Evolutionary conservation across 2,113 vertebrate genomes (phyloP).

Genomic region (Okapia johnstoni): DNA sequence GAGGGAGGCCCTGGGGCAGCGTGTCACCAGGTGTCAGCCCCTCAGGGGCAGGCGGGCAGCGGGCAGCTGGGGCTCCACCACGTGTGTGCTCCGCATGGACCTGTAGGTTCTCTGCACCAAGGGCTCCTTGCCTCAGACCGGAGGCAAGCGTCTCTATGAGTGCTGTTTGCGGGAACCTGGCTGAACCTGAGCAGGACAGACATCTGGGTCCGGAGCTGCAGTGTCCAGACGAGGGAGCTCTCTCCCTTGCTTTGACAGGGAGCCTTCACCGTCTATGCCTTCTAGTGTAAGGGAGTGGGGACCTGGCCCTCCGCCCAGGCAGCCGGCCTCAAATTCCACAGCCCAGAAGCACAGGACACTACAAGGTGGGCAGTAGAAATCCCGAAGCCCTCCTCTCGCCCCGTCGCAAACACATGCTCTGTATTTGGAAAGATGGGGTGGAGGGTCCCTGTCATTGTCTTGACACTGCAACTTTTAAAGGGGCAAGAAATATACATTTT

Average conservation of each 20-base stretch:
- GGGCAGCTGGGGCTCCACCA: fast-evolving
- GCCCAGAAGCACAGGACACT: not conserved
- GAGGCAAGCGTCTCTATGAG: no score
- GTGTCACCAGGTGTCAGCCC: fast-evolving
- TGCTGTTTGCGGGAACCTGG: not conserved
- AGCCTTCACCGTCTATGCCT: not conserved
- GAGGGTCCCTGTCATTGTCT: no score
- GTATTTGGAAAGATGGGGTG: fast-evolving
- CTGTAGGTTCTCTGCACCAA: no score
- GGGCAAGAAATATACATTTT: not conserved
- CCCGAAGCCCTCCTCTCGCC: not conserved
- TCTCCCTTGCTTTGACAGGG: not conserved
- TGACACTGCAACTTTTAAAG: not conserved
- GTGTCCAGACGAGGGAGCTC: not conserved
- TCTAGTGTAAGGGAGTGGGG: fast-evolving
- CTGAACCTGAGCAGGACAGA: not conserved
- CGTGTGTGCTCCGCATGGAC: fast-evolving
- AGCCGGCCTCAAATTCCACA: fast-evolving
- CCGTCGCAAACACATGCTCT: not conserved
- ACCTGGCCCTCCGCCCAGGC: fast-evolving
- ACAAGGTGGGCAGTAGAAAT: fast-evolving
- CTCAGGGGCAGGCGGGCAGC: fast-evolving
- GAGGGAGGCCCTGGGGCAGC: fast-evolving
- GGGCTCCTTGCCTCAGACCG: fast-evolving
- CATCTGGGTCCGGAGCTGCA: not conserved